phyloP scores from a whole-genome alignment of 2,113 vertebrate species.

The Urocitellus parryii region DNA sequence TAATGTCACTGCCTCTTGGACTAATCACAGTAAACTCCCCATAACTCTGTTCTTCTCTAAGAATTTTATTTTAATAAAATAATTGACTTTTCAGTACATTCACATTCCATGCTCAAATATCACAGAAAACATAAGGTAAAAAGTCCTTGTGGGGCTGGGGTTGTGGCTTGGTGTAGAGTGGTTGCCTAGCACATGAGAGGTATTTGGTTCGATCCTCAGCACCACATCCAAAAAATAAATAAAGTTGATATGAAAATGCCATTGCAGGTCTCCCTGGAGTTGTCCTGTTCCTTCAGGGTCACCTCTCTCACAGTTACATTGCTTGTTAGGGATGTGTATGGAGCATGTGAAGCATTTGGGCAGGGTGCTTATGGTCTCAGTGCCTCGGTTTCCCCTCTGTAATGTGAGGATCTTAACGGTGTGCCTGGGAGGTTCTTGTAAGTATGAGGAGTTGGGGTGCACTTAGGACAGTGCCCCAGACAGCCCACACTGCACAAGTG shows the following conservation, averaged over 20 bases:
- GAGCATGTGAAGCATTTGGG: background rate
- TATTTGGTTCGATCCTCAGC: too few species aligned
- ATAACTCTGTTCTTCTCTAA: background rate
- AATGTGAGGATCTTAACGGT: rapidly evolving
- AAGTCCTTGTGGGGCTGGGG: too few species aligned
- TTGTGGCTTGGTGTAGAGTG: too few species aligned
- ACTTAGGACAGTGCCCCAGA: too few species aligned
- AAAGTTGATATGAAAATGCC: too few species aligned
- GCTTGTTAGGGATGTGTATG: background rate
- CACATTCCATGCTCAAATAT: background rate
- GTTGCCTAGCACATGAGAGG: too few species aligned
- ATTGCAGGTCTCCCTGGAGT: background rate
- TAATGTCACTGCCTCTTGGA: background rate
- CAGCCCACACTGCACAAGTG: background rate
- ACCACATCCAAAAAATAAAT: too few species aligned
- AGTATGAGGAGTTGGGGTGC: background rate
- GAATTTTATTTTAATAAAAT: background rate
- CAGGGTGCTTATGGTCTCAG: background rate
- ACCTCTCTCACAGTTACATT: rapidly evolving
- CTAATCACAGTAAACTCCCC: background rate
- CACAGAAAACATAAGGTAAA: background rate
- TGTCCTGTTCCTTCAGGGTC: too few species aligned
- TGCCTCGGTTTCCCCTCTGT: background rate
- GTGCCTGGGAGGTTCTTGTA: background rate
- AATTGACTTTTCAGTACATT: background rate